Evolutionary conservation across 1,140 invertebrate genomes (phyloP).

Genomic region (Bombus superbus): DNA sequence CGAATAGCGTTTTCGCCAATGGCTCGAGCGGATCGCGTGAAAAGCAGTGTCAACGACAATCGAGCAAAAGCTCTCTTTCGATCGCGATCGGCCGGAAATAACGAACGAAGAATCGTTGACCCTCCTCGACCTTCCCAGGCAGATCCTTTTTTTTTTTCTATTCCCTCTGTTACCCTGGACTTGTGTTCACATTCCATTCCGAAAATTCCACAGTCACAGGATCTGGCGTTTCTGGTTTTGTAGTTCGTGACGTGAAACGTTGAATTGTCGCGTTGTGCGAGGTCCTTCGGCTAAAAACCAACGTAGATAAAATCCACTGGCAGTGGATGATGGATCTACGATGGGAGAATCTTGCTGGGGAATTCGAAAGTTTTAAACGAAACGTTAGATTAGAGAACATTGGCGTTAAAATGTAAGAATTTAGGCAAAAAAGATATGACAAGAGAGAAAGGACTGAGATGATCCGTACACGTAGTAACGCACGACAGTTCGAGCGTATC

Average conservation of each 20-base stretch:
- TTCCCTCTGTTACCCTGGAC: too few species aligned
- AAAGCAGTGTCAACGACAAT: slow-evolving; percentile 60
- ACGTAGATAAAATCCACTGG: slow-evolving; percentile 21
- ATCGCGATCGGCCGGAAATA: slow-evolving; percentile 65
- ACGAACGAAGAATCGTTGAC: slow-evolving; percentile 64
- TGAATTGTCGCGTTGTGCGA: neutral
- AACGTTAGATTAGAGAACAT: neutral
- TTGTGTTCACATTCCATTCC: neutral
- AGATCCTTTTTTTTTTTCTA: slow-evolving; percentile 3
- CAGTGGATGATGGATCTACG: neutral
- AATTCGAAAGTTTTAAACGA: neutral
- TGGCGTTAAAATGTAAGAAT: neutral
- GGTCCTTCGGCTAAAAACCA: slow-evolving; percentile 14
- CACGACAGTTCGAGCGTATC: neutral
- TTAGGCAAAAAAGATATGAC: neutral
- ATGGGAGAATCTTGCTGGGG: neutral
- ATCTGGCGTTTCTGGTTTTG: neutral
- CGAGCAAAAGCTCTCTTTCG: slow-evolving; percentile 31
- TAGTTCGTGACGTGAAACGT: neutral
- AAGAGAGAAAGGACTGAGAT: neutral
- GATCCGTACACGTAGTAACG: neutral
- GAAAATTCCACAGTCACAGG: neutral
- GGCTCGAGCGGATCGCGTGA: slow-evolving; percentile 26
- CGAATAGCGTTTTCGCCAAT: slow-evolving; percentile 45
- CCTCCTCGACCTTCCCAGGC: slow-evolving; percentile 8